Base-by-base conservation (phyloP, 1,140 invertebrate genomes). In the Oreohelix idahoensis region DNA sequence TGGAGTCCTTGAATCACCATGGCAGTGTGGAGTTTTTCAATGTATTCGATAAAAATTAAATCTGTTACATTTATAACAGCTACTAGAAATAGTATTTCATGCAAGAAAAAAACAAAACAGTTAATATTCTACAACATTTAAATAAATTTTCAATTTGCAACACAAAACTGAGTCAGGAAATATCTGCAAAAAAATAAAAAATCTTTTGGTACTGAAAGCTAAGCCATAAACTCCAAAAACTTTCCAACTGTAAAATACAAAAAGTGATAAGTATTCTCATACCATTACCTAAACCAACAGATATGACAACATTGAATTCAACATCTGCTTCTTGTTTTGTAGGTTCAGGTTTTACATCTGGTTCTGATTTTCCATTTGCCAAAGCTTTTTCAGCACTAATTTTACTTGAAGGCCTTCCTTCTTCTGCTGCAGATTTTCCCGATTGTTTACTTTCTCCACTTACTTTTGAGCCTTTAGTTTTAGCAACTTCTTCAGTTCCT, bases 281-380 rank as follows among this genome's bases (percentile, higher is more conserved):
- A 32, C 63, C 17, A 32, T 66, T 66, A 66, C 63, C 63, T 36
- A 69, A 39, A 38, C 15, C 58, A 36, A 77, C 1, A 39, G 39
- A 49, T 2, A 77, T 53, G 32, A 29, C 32, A 53, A 77, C 49
- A 58, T 51, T 58, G 32, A 77, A 77, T 77, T 77, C 49, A n/a
- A 77, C 75, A 23, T 77, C 49, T 53, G n/a, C 45, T 51, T 49
- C 32, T 53, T 29, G 15, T 36, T 51, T 51, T 23, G 2, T 45
- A 29, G 49, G 49, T 51, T 1, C 45, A 53, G 26, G 20, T n/a
- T 29, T 58, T 77, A n/a, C n/a, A n/a, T 53, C 71, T n/a, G 42
- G 15, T 45, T 32, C 13, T 32, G 69, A 17, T 35, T 36, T 35
- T 36, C 4, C 69, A n/a, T n/a, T n/a, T 58, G 15, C 10, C 4